phyloP scores from a whole-genome alignment of 1,140 invertebrate species.

The Heliconius melpomene region DNA sequence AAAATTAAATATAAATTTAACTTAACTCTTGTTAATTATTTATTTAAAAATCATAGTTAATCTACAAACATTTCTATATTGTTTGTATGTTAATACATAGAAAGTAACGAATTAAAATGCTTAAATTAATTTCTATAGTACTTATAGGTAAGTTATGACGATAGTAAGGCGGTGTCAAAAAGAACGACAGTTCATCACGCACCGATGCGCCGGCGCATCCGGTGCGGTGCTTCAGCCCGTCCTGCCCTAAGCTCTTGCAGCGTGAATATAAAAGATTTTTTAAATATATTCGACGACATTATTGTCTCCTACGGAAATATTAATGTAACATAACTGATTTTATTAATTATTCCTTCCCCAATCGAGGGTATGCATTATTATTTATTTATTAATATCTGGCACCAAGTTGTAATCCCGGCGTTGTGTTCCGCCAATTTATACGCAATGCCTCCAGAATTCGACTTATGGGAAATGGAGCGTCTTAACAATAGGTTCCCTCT shows the following conservation, averaged over 20 bases:
- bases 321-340: neutral
- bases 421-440: neutral
- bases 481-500: too few relatives aligned
- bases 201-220: slow-evolving; percentile 52
- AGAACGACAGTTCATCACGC: slow-evolving; percentile 51
- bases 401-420: too few relatives aligned
- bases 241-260: slow-evolving; percentile 35
- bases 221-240: slow-evolving; percentile 35
- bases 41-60: neutral
- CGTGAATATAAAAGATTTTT: slow-evolving; percentile 34
- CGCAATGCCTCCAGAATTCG: too few relatives aligned
- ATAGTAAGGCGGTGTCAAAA: slow-evolving; percentile 46
- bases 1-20: neutral
- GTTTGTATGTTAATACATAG: neutral
- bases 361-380: too few relatives aligned
- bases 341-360: too few relatives aligned
- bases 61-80: neutral
- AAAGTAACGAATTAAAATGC: neutral
- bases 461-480: too few relatives aligned
- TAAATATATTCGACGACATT: neutral
- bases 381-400: too few relatives aligned
- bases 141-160: neutral
- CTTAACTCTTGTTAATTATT: neutral
- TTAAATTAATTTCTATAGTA: neutral
- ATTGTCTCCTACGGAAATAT: neutral